Percentiles rank a stretch among this genome's conserved stretches.
phyloP scores from a whole-genome alignment of 2,888 invertebrate genomes.

The Drosophila mulleri region DNA sequence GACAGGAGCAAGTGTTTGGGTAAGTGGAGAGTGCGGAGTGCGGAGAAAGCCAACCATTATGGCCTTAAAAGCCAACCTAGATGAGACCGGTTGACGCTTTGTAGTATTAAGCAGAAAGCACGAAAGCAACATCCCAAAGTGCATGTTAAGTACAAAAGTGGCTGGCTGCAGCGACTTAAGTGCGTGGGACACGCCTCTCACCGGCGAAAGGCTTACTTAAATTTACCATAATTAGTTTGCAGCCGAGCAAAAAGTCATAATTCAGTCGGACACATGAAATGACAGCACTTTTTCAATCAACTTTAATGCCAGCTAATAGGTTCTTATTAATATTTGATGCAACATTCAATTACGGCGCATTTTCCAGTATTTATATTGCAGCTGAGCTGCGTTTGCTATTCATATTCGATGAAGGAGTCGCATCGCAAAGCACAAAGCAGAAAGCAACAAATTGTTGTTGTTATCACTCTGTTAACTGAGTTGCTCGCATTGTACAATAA shows the following conservation, averaged over 20 bases:
- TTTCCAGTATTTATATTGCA: too few species aligned
- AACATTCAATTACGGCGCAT: too few species aligned
- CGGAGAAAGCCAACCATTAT: conserved; percentile 40
- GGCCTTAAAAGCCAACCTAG: conserved; percentile 50
- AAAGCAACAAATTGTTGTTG: too few species aligned
- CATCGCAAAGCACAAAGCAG: too few species aligned
- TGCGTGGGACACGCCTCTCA: neutral
- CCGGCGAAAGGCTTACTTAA: neutral
- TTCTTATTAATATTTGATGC: neutral
- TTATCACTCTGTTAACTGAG: neutral
- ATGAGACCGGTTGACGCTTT: conserved; percentile 52
- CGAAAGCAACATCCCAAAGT: conserved; percentile 8
- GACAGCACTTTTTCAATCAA: neutral
- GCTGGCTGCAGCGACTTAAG: neutral
- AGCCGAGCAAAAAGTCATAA: neutral
- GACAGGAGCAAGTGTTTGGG: neutral
- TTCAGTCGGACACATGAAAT: neutral
- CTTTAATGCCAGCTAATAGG: neutral
- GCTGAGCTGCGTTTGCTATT: neutral
- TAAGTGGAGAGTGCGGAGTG: conserved; percentile 6
- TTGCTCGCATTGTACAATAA: conserved; percentile 5
- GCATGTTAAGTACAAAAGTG: conserved; percentile 4
- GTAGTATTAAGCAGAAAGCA: neutral
- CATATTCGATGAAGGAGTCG: neutral
- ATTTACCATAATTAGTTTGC: neutral